Conservation (phyloP, 2,113 vertebrate genomes). For the Melanerpes formicivorus region DNA sequence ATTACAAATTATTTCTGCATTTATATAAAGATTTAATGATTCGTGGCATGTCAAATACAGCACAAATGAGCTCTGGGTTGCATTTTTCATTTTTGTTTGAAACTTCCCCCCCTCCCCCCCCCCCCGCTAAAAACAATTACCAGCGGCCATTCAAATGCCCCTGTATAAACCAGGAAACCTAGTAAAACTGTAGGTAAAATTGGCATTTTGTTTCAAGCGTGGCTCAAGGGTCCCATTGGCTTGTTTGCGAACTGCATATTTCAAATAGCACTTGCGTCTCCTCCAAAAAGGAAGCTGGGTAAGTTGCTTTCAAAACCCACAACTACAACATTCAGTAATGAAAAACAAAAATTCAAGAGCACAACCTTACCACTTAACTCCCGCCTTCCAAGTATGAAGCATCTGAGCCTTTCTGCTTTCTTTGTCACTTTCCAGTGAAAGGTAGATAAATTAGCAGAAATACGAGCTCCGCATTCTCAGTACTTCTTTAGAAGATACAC, state of each 20-base stretch:
- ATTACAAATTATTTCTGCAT: conserved; percentile 55
- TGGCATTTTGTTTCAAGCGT: conserved; percentile 41
- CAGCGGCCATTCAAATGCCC: conserved; percentile 32
- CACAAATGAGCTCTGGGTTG: conserved; percentile 52
- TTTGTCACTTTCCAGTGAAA: conserved; percentile 16
- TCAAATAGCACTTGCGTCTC: conserved; percentile 1
- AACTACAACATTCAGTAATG: conserved; percentile 4
- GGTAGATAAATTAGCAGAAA: conserved; percentile 31
- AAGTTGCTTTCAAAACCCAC: not conserved
- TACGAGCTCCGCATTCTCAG: conserved; percentile 17
- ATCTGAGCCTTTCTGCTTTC: not conserved
- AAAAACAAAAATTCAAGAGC: conserved; percentile 1
- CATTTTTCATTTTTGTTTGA: conserved; percentile 47
- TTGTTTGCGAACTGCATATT: not conserved
- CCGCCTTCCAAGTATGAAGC: not conserved
- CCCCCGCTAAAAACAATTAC: conserved; percentile 44
- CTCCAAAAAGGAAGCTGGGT: conserved; percentile 18
- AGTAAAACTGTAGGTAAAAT: conserved; percentile 65
- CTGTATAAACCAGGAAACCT: conserved; percentile 58
- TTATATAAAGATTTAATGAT: conserved; percentile 59
- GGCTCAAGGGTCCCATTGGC: conserved; percentile 36
- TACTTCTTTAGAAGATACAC: conserved; percentile 2
- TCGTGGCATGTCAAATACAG: conserved; percentile 37
- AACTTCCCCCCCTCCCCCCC: not conserved
- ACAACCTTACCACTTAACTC: conserved; percentile 16